These are phyloP conservation scores for Drosophila pandora DNA, from an alignment of 1,140 invertebrate species.

Conservation along the genomic window DNA sequence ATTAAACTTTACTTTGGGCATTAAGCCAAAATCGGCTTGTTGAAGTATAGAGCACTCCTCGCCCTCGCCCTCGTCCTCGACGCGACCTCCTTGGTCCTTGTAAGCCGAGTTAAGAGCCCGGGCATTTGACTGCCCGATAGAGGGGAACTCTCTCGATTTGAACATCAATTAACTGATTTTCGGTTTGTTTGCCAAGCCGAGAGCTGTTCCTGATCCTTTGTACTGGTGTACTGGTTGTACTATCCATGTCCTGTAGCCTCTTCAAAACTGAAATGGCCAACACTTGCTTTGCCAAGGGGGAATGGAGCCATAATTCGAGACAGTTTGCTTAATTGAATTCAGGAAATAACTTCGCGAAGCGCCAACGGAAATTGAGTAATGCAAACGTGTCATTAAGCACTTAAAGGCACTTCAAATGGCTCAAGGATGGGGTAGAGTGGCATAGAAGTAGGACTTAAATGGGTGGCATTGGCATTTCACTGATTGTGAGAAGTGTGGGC, in stretches of 20 bases:
- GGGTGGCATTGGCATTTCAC: not conserved
- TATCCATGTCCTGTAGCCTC: not conserved
- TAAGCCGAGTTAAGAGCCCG: slow-evolving; percentile 1
- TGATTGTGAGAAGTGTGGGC: slow-evolving; percentile 17
- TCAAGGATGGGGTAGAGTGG: not conserved
- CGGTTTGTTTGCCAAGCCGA: slow-evolving; percentile 8
- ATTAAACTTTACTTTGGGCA: no score
- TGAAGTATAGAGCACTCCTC: not conserved
- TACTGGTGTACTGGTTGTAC: not conserved
- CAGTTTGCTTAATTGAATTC: slow-evolving; percentile 74
- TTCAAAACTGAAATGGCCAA: no score
- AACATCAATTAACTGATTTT: slow-evolving; percentile 46
- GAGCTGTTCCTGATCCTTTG: slow-evolving; percentile 24
- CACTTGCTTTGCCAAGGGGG: no score
- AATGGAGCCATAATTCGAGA: slow-evolving; percentile 44
- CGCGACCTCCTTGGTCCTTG: not conserved
- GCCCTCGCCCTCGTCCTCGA: not conserved
- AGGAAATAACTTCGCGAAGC: slow-evolving; percentile 55
- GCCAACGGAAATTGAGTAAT: slow-evolving; percentile 66
- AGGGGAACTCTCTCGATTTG: slow-evolving; percentile 14
- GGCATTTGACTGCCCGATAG: slow-evolving; percentile 1
- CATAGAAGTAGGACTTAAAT: not conserved
- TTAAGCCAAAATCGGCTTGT: no score
- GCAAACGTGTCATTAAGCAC: slow-evolving; percentile 77
- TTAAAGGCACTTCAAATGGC: slow-evolving; percentile 63